Evolutionary conservation across 1,140 invertebrate genomes (phyloP).

Genomic region (Drosophila ananassae): DNA sequence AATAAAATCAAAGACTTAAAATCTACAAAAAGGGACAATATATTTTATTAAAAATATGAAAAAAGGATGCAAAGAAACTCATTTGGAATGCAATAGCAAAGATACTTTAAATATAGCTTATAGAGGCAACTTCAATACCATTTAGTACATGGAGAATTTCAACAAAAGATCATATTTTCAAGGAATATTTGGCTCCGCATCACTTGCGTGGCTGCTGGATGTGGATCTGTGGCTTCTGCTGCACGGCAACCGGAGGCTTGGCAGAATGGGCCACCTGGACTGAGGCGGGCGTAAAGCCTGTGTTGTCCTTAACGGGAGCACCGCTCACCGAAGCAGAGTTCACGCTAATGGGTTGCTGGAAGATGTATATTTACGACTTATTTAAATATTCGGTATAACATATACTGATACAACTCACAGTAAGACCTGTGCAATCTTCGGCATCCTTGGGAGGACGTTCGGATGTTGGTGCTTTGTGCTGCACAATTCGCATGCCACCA

Average conservation of each 20-base stretch:
- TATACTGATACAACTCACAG: conserved; percentile 47
- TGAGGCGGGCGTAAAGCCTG: conserved; percentile 94
- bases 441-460: conserved; percentile 87
- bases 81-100: conserved; percentile 72
- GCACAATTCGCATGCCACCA: conserved; percentile 95
- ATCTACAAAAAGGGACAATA: conserved; percentile 42
- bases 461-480: conserved; percentile 90
- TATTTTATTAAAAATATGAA: conserved; percentile 57
- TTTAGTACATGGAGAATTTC: conserved; percentile 34
- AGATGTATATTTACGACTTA: conserved; percentile 7
- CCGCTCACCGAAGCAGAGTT: conserved; percentile 92
- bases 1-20: not conserved
- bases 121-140: conserved; percentile 52
- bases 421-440: conserved; percentile 83
- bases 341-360: conserved; percentile 85
- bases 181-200: conserved; percentile 2
- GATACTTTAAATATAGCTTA: conserved; percentile 43
- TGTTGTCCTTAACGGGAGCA: conserved; percentile 91
- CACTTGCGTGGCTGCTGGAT: conserved; percentile 92
- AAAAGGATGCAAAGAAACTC: conserved; percentile 36
- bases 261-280: conserved; percentile 91
- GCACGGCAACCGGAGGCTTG: conserved; percentile 88
- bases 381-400: not conserved
- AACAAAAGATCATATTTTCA: conserved; percentile 47
- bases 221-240: conserved; percentile 85